These are phyloP conservation scores for Mus spicilegus DNA, from an alignment of 2,113 vertebrate genomes.

Conservation along the genomic window DNA sequence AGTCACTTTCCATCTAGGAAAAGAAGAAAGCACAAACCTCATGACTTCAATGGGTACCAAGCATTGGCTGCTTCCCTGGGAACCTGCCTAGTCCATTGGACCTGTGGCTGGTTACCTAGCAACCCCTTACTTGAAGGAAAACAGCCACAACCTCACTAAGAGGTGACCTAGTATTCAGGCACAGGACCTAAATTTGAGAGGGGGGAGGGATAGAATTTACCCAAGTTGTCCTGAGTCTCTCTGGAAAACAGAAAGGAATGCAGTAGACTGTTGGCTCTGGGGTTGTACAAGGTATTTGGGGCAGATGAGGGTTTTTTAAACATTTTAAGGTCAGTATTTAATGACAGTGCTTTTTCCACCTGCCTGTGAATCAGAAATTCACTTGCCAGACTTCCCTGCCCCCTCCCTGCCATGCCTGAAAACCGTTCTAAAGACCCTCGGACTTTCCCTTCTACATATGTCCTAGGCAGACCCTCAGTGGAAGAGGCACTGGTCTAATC, in stretches of 20 bases:
- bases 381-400: neutral
- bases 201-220: neutral
- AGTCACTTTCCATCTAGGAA: slow-evolving; percentile 67
- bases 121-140: slow-evolving; percentile 30
- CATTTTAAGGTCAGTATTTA: neutral
- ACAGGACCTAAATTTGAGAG: neutral
- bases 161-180: neutral
- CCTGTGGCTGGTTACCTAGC: slow-evolving; percentile 46
- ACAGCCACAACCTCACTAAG: slow-evolving; percentile 15
- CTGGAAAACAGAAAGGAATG: neutral
- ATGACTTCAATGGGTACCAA: slow-evolving; percentile 3
- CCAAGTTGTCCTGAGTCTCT: neutral
- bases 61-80: neutral
- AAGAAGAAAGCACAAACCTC: slow-evolving; percentile 11
- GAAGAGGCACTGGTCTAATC: neutral
- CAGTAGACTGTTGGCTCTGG: neutral
- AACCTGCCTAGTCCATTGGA: neutral
- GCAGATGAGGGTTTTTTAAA: neutral
- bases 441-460: neutral
- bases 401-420: neutral
- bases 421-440: neutral
- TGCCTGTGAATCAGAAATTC: neutral
- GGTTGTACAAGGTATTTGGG: neutral
- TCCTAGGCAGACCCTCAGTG: neutral
- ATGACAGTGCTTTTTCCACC: neutral